Evolutionary conservation across 2,888 invertebrate genomes (phyloP).

Genomic region (Isotomurus palustris): DNA sequence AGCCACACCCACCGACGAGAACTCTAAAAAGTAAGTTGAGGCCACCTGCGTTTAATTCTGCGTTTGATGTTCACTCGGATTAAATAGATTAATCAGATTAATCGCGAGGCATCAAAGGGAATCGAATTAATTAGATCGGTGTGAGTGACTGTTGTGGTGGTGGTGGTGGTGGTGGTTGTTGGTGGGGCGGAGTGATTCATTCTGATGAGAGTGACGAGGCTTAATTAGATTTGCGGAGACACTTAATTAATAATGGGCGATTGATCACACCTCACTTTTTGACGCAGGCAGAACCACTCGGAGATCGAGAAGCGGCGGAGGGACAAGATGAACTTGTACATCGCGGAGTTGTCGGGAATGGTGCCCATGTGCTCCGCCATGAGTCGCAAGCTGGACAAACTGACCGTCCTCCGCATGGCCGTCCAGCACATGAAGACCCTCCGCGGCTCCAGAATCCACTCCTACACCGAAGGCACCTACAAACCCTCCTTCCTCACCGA

Average conservation of each 20-base stretch:
- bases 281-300: conserved; percentile 82
- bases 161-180: too few relatives aligned
- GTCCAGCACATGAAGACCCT: conserved; percentile 85
- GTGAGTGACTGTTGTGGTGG: too few relatives aligned
- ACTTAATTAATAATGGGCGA: too few relatives aligned
- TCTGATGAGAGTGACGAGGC: too few relatives aligned
- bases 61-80: background rate
- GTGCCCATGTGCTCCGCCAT: conserved; percentile 92
- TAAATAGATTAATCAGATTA: background rate
- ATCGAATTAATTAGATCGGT: background rate
- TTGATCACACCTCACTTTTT: background rate
- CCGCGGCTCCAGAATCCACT: conserved; percentile 61
- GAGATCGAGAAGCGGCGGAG: conserved; percentile 91
- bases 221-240: too few relatives aligned
- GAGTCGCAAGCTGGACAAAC: conserved; percentile 87
- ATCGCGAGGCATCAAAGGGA: background rate
- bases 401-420: conserved; percentile 84
- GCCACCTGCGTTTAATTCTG: background rate
- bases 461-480: conserved; percentile 70
- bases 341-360: conserved; percentile 80
- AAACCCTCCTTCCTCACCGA: conserved; percentile 79
- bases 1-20: conserved; percentile 38
- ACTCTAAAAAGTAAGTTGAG: conserved; percentile 40
- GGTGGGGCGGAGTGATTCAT: too few relatives aligned
- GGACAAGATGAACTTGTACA: conserved; percentile 95